Conservation (phyloP, 2,888 invertebrate species). For the Proisotoma minuta region DNA sequence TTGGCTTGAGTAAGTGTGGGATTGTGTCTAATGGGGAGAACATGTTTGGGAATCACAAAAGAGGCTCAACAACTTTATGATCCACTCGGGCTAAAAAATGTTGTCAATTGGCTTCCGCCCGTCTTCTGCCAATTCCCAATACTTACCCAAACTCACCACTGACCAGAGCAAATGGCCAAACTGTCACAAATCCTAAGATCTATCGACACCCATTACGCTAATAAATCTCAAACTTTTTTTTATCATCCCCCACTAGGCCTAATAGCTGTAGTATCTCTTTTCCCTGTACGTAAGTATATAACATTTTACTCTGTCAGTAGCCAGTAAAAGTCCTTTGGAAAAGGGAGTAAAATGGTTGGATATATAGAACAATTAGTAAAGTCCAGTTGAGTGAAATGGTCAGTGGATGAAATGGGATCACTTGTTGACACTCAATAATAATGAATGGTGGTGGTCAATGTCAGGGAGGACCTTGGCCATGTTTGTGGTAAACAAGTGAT, state of each 20-base stretch:
- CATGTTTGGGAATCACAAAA: neutral
- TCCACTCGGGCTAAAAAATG: conserved; percentile 6
- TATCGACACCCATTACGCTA: conserved; percentile 10
- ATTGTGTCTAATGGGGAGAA: neutral
- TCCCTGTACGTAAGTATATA: too few species aligned
- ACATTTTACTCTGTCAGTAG: too few species aligned
- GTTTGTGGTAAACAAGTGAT: conserved; percentile 6
- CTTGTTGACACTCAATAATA: neutral
- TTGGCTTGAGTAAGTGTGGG: neutral
- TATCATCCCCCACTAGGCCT: too few species aligned
- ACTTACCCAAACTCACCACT: too few species aligned
- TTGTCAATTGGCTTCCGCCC: conserved; percentile 3
- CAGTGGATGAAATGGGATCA: neutral
- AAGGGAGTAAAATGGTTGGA: too few species aligned
- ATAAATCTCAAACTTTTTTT: conserved; percentile 4
- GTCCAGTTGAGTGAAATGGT: too few species aligned
- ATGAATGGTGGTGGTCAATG: neutral
- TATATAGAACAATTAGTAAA: too few species aligned
- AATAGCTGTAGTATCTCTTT: too few species aligned
- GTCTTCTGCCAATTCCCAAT: neutral
- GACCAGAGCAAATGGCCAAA: neutral
- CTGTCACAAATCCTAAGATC: conserved; percentile 10
- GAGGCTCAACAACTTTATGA: conserved; percentile 6
- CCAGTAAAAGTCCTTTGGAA: too few species aligned
- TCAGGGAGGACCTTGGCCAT: conserved; percentile 2